phyloP scores from a whole-genome alignment of 2,113 vertebrate genomes.

The Bucco capensis region DNA sequence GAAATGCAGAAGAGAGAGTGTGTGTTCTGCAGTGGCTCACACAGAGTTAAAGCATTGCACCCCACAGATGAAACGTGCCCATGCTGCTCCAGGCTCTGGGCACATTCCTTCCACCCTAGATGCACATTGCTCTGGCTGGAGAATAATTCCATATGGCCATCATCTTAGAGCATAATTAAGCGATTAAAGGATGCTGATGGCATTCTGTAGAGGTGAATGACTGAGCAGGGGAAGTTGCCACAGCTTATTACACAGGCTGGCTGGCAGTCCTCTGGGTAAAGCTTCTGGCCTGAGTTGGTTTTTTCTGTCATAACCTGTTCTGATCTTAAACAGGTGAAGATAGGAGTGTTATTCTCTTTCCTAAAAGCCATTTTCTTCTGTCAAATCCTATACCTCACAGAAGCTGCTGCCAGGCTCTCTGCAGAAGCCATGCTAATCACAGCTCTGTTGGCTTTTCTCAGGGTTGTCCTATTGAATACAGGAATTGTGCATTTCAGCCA shows the following conservation, averaged over 20 bases:
- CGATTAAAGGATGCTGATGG: constrained; percentile 16
- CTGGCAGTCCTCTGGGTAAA: background rate
- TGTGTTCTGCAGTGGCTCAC: background rate
- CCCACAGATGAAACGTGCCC: background rate
- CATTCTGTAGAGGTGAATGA: constrained; percentile 28
- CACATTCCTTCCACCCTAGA: background rate
- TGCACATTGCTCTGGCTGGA: background rate
- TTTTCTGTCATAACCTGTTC: background rate
- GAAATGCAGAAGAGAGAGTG: background rate
- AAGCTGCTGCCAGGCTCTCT: background rate
- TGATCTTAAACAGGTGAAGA: background rate
- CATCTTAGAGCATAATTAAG: constrained; percentile 44
- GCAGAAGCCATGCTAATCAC: background rate
- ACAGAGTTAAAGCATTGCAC: background rate
- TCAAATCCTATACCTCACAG: background rate
- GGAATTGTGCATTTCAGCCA: background rate
- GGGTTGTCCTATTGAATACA: background rate
- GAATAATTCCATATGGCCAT: constrained; percentile 35
- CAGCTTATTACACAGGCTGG: background rate
- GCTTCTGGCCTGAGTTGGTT: background rate
- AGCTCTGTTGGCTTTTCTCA: background rate
- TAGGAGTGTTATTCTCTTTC: background rate
- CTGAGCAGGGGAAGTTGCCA: background rate
- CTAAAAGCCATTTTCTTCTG: background rate
- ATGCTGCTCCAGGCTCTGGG: background rate